Percentiles rank a stretch among this genome's conserved stretches.
Evolutionary conservation across 1,140 invertebrate species (phyloP).

Genomic region (Eupeodes corollae): DNA sequence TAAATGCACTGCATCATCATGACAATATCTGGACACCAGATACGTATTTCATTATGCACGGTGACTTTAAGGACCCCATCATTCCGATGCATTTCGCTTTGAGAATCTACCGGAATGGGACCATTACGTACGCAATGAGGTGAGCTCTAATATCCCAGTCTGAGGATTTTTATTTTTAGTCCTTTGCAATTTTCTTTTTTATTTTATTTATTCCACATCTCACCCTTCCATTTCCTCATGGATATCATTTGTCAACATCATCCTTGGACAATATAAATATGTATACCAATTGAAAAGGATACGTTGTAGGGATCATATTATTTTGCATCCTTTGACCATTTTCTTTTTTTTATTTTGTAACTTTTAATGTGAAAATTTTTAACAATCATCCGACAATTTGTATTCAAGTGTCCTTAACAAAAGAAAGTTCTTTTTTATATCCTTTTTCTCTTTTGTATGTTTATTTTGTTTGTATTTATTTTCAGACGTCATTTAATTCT

Average conservation of each 20-base stretch:
- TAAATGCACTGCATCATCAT: slow-evolving; percentile 84
- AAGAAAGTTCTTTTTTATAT: neutral
- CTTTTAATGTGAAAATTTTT: too few species aligned
- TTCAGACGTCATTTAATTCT: slow-evolving; percentile 75
- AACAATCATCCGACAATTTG: too few species aligned
- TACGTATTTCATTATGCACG: slow-evolving; percentile 91
- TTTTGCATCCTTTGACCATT: too few species aligned
- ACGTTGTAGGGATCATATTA: too few species aligned
- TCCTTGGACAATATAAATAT: too few species aligned
- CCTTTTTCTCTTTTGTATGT: neutral
- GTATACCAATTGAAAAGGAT: too few species aligned
- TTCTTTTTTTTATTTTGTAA: neutral
- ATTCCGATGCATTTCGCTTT: slow-evolving; percentile 84
- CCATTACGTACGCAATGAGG: slow-evolving; percentile 86
- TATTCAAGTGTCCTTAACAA: neutral
- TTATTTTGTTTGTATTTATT: slow-evolving; percentile 9
- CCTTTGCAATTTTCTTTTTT: too few species aligned
- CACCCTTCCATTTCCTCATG: too few species aligned
- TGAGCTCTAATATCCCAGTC: slow-evolving; percentile 37
- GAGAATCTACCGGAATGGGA: slow-evolving; percentile 80
- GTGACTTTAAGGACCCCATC: slow-evolving; percentile 83
- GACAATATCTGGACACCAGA: slow-evolving; percentile 84
- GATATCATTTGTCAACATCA: too few species aligned
- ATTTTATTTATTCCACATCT: too few species aligned
- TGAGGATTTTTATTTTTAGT: too few species aligned